phyloP scores from a whole-genome alignment of 2,113 vertebrate genomes.

The Arvicanthis niloticus region DNA sequence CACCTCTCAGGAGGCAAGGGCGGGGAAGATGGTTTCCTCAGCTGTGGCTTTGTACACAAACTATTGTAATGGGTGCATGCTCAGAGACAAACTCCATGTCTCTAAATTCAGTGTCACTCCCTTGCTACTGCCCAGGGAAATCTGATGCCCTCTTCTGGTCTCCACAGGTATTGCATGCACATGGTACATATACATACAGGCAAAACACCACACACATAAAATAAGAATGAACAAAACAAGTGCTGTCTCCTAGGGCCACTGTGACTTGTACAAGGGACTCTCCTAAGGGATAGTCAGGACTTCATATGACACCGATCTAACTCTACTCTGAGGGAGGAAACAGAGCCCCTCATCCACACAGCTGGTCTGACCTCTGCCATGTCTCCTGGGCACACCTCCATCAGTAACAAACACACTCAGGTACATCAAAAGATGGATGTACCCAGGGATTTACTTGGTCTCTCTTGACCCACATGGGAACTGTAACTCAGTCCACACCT shows the following conservation, averaged over 20 bases:
- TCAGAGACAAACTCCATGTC: background rate
- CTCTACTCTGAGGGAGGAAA: background rate
- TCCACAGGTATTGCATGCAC: background rate
- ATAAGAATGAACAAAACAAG: background rate
- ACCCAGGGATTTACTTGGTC: background rate
- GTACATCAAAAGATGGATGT: background rate
- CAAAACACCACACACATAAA: background rate
- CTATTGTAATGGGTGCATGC: background rate
- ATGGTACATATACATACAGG: no score
- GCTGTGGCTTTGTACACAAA: background rate
- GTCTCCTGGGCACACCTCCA: background rate
- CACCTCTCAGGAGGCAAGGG: background rate
- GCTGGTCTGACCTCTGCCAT: background rate
- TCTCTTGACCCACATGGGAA: background rate
- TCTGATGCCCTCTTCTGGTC: background rate
- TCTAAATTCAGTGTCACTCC: background rate
- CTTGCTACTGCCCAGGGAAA: background rate
- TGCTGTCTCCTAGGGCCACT: background rate
- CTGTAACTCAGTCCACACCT: background rate
- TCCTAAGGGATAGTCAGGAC: background rate
- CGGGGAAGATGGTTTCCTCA: background rate
- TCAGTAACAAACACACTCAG: background rate
- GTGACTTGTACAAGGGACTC: background rate
- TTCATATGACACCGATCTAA: background rate
- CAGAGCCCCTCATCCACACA: background rate